Percentiles rank a stretch among this genome's conserved stretches.
Conservation (phyloP, 2,113 vertebrate species). For the Coturnix japonica region DNA sequence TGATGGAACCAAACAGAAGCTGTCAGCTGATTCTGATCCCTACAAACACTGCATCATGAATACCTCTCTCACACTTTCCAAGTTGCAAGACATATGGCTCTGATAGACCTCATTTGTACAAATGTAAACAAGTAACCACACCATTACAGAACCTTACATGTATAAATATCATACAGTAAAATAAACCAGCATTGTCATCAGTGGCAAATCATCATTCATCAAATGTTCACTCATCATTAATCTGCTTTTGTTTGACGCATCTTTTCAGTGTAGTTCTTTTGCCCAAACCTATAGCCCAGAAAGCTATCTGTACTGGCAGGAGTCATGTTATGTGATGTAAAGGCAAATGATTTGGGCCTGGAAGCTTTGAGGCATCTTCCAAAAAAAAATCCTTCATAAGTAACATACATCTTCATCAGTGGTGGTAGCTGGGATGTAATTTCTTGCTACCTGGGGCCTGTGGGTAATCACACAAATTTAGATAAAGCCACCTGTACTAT, state of each 20-base stretch:
- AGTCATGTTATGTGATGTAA: too few species aligned
- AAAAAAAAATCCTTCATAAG: background rate
- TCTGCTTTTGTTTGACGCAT: background rate
- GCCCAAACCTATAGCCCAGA: background rate
- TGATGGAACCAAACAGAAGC: background rate
- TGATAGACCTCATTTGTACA: background rate
- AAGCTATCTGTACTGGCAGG: background rate
- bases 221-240: background rate
- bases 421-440: background rate
- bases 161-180: background rate
- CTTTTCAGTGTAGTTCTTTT: background rate
- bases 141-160: background rate
- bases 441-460: background rate
- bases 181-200: background rate
- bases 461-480: background rate
- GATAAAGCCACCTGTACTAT: background rate
- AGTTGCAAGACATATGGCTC: background rate
- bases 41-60: background rate
- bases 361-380: background rate
- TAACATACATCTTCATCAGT: background rate
- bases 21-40: background rate
- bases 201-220: background rate
- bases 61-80: background rate
- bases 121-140: background rate
- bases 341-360: background rate